Percentiles rank a stretch among this genome's conserved stretches.
Conservation (phyloP, 2,797 vertebrate genomes). For the Anguilla anguilla region DNA sequence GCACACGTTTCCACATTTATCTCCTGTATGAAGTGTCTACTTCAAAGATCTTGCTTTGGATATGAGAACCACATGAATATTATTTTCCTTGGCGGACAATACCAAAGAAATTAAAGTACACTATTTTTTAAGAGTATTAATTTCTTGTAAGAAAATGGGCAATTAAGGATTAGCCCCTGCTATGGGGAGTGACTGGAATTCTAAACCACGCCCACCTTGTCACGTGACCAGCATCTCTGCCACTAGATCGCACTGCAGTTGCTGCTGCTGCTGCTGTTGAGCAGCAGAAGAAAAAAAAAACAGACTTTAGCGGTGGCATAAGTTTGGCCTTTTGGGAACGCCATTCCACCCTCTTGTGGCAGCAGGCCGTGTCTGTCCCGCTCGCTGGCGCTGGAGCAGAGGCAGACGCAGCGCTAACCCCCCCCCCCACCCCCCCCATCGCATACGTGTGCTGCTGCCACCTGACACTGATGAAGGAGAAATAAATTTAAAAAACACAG, state of each 20-base stretch:
- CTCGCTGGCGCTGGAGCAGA: not conserved
- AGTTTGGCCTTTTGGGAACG: conserved; percentile 18
- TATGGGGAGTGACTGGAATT: not conserved
- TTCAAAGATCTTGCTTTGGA: not conserved
- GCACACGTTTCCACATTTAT: not conserved
- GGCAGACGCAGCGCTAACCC: not conserved
- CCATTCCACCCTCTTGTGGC: conserved; percentile 10
- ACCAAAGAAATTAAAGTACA: not conserved
- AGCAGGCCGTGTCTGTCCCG: not conserved
- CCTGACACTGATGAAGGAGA: not conserved
- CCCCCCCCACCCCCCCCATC: not conserved
- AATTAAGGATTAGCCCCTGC: not conserved
- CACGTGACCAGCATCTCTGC: not conserved
- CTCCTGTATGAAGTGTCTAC: not conserved
- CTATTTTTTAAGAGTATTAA: not conserved
- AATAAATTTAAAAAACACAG: not conserved
- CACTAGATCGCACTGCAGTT: not conserved
- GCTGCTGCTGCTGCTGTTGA: not conserved
- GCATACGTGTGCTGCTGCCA: not conserved
- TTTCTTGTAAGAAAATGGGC: not conserved
- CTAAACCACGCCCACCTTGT: not conserved
- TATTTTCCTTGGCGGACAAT: not conserved
- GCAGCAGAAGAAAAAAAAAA: not conserved
- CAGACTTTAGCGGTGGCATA: not conserved
- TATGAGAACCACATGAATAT: not conserved